Percentiles rank a stretch among this genome's conserved stretches.
These are phyloP conservation scores for Uropsilus gracilis DNA, from an alignment of 2,113 vertebrate genomes.

Conservation along the genomic window DNA sequence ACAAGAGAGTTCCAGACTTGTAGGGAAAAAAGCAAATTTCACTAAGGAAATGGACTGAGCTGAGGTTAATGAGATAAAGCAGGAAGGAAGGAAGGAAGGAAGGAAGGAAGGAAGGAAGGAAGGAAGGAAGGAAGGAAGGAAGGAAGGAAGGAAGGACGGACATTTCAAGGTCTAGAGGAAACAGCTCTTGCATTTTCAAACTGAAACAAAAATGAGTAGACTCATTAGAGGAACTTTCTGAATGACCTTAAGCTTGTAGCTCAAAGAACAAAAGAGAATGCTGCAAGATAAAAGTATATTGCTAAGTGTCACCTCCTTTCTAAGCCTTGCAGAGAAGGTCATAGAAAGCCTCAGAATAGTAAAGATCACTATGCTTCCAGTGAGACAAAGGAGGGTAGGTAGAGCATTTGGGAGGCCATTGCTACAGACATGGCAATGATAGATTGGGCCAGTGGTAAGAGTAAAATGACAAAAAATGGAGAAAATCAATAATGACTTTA, in stretches of 20 bases:
- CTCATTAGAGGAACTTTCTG: background rate
- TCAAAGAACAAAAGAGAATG: background rate
- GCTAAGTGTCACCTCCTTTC: background rate
- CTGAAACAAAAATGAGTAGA: background rate
- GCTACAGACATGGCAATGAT: background rate
- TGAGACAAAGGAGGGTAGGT: background rate
- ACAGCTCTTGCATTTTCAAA: background rate
- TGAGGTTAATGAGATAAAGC: background rate
- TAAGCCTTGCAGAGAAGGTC: background rate
- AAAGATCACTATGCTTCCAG: background rate
- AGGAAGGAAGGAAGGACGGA: background rate
- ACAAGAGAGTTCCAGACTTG: background rate
- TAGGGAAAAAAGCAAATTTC: conserved; percentile 31
- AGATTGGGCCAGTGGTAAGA: background rate
- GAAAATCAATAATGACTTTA: background rate
- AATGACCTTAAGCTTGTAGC: background rate
- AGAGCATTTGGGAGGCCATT: background rate
- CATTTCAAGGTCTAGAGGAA: background rate
- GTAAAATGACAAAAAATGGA: background rate
- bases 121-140: background rate
- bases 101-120: background rate
- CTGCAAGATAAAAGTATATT: background rate
- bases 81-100: background rate
- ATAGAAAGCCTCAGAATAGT: background rate
- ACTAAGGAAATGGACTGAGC: background rate